A percentile compares a stretch with the other conserved stretches of the same genome.
phyloP scores from a whole-genome alignment of 2,113 vertebrate species.

The Percopsis transmontana region DNA sequence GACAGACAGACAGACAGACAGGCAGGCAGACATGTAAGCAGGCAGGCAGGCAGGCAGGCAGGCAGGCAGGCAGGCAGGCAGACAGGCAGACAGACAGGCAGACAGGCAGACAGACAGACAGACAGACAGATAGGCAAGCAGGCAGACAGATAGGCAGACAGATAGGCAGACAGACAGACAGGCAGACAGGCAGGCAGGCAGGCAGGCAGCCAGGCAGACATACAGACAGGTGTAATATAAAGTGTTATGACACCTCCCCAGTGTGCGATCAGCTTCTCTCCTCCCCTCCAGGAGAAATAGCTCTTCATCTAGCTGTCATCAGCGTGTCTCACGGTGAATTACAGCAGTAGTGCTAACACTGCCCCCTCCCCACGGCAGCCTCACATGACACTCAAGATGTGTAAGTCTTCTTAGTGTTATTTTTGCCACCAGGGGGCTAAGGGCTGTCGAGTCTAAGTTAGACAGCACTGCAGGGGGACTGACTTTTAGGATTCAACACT shows the following conservation, averaged over 20 bases:
- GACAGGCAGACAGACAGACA: slow-evolving; percentile 52
- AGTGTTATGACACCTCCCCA: not conserved
- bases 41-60: slow-evolving; percentile 45
- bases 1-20: slow-evolving; percentile 47
- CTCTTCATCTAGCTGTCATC: no score
- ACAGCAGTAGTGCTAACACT: no score
- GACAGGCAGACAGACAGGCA: slow-evolving; percentile 26
- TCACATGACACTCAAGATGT: no score
- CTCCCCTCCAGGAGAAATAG: no score
- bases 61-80: slow-evolving; percentile 51
- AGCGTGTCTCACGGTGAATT: no score
- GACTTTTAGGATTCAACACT: no score
- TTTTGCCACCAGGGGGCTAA: no score
- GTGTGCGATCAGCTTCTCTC: slow-evolving; percentile 57
- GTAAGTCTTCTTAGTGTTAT: no score
- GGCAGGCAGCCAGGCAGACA: slow-evolving; percentile 51
- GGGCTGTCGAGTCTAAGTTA: no score
- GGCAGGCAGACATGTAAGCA: slow-evolving; percentile 18
- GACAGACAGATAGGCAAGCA: no score
- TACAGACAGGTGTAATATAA: slow-evolving; percentile 50
- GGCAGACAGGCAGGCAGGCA: slow-evolving; percentile 26
- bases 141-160: slow-evolving; percentile 35
- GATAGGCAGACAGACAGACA: slow-evolving; percentile 52
- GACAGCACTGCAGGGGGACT: no score
- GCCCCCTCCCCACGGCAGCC: no score